Base-by-base conservation (phyloP, 2,113 vertebrate genomes). In the Cyrtonyx montezumae region DNA sequence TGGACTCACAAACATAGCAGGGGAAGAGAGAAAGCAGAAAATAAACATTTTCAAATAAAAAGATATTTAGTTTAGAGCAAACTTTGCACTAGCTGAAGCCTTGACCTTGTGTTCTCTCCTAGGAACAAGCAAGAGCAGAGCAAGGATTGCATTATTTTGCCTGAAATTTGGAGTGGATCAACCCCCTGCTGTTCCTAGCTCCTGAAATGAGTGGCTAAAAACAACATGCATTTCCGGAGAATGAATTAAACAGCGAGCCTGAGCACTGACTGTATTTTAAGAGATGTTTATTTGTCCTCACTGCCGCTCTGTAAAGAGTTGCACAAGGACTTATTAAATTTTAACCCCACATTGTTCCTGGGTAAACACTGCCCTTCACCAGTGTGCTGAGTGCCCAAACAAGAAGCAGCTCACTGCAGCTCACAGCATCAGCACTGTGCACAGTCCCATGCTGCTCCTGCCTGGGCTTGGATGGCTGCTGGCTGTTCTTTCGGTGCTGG, bases 231-330 rank as follows among this genome's bases (percentile, higher is more conserved):
- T 79, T 92, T 96, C 93, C 85, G 26, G 87, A 25, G 87, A 4
- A 34, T 26, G 90, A 87, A 94, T 88, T 91, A 71, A 92, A 75
- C 91, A 65, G 76, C 13, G 9, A 34, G 68, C 69, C 68, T 3
- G 22, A 90, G 87, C 2, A 3, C 79, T 46, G 96, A 1, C 89
- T 83, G 76, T 5, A 16, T 88, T 87, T 79, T 11, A 16, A 78
- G 93, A 61, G 90, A 80, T 96, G 95, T 94, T 96, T 94, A 91
- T 94, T 94, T 96, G 85, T 94, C 91, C 94, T 96, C 81, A 1
- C 74, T 91, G 86, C 80, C 76, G 88, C 92, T 79, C 88, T 42
- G 53, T 9, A 20, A 91, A 81, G 92, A 91, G 73, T 95, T 96
- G 90, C 94, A 91, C 93, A 94, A 94, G 69, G 91, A 68, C 69